These are phyloP conservation scores for Neolamprologus toae DNA, from an alignment of 2,113 vertebrate genomes.

Conservation along the genomic window DNA sequence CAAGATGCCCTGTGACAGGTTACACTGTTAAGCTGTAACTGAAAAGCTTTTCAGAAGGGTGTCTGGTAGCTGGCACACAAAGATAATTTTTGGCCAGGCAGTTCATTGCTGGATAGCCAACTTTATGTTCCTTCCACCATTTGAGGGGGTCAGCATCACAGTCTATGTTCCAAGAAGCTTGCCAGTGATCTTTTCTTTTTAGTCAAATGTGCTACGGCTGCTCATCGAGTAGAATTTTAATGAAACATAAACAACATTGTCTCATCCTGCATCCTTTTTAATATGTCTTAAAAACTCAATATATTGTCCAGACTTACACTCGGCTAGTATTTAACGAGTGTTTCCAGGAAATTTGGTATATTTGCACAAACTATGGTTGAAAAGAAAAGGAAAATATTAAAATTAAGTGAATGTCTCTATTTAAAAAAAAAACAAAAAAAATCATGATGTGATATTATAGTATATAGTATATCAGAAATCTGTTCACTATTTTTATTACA, in stretches of 20 bases:
- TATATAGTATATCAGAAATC: neutral
- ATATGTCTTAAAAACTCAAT: neutral
- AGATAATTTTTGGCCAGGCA: neutral
- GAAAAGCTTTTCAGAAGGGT: neutral
- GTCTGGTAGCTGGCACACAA: neutral
- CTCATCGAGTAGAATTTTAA: neutral
- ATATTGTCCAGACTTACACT: neutral
- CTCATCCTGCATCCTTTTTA: neutral
- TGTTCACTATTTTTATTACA: neutral
- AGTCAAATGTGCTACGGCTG: neutral
- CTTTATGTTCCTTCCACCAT: neutral
- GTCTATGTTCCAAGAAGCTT: neutral
- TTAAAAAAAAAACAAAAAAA: rapidly evolving
- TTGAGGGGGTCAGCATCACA: neutral
- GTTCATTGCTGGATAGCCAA: neutral
- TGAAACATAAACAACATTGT: neutral
- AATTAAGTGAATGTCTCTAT: neutral
- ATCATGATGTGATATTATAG: neutral
- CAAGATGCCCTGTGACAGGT: neutral
- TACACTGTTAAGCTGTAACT: neutral
- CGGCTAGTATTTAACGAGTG: neutral
- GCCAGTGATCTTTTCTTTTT: neutral
- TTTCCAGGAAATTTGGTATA: neutral
- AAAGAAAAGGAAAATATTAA: neutral
- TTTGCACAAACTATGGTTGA: neutral